A percentile compares a stretch with the other conserved stretches of the same genome.
Conservation (phyloP, 1,140 invertebrate species). For the Ectropis grisescens region DNA sequence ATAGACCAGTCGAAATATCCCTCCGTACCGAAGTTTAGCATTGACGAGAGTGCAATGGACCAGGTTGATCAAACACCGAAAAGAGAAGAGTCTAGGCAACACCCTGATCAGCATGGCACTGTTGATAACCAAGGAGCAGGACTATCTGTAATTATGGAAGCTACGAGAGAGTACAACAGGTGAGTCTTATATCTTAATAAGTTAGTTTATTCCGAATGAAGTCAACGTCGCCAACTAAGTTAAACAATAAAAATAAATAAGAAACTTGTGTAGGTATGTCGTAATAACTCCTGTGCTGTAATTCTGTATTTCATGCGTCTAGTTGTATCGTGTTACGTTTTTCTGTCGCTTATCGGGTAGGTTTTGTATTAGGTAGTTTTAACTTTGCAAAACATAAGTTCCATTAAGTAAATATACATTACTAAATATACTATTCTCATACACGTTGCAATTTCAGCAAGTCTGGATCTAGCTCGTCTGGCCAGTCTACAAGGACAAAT, state of each 20-base stretch:
- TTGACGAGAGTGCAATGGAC: constrained; percentile 53
- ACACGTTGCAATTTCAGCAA: constrained; percentile 43
- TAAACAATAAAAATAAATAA: constrained; percentile 4
- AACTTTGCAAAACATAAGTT: too few species aligned
- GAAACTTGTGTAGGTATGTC: neutral
- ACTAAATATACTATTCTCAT: too few species aligned
- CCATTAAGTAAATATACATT: too few species aligned
- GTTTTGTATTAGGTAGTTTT: too few species aligned
- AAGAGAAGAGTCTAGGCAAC: constrained; percentile 41
- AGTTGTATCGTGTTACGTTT: too few species aligned
- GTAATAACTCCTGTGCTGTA: too few species aligned
- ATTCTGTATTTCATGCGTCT: too few species aligned
- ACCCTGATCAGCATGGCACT: constrained; percentile 41
- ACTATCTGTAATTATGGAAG: constrained; percentile 66
- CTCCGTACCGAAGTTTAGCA: constrained; percentile 54
- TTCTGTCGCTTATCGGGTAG: too few species aligned
- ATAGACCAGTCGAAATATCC: constrained; percentile 41
- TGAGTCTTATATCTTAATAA: constrained; percentile 9
- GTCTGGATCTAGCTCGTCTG: constrained; percentile 66
- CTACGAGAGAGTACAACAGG: constrained; percentile 63
- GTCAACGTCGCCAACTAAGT: too few species aligned
- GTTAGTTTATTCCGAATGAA: too few species aligned
- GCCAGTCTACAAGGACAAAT: constrained; percentile 62
- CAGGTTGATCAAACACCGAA: constrained; percentile 32
- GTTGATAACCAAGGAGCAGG: constrained; percentile 44